Conservation (phyloP, 2,888 invertebrate genomes). For the Dicyrtomina minuta region DNA sequence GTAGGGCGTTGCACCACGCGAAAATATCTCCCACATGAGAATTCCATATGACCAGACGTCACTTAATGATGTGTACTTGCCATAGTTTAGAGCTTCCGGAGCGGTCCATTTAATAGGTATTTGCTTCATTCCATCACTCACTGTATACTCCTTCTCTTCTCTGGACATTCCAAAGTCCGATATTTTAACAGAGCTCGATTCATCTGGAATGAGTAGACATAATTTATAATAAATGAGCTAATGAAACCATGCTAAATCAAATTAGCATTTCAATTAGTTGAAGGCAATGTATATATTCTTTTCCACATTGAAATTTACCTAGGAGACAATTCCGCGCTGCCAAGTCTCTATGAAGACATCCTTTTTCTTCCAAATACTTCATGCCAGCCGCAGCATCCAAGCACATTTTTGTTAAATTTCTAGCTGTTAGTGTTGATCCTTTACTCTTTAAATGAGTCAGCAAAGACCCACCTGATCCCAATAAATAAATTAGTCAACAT, state of each 20-base stretch:
- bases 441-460: slow-evolving; percentile 83
- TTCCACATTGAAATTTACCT: slow-evolving; percentile 58
- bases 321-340: slow-evolving; percentile 93
- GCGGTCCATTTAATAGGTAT: slow-evolving; percentile 99
- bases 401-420: slow-evolving; percentile 82
- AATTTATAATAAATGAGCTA: too few species aligned
- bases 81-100: slow-evolving; percentile 92
- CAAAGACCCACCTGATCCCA: slow-evolving; percentile 76
- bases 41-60: slow-evolving; percentile 98
- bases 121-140: slow-evolving; percentile 96
- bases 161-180: slow-evolving; percentile 98
- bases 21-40: slow-evolving; percentile 95
- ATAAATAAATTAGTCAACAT: not conserved
- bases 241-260: too few species aligned
- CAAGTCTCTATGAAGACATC: slow-evolving; percentile 93
- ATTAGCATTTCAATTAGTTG: too few species aligned
- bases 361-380: slow-evolving; percentile 92
- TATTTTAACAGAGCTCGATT: slow-evolving; percentile 73
- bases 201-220: not conserved
- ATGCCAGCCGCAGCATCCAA: slow-evolving; percentile 91
- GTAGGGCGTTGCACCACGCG: slow-evolving; percentile 89
- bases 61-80: slow-evolving; percentile 92
- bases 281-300: too few species aligned
- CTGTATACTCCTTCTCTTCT: slow-evolving; percentile 94
- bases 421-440: slow-evolving; percentile 65